Evolutionary conservation across 2,888 invertebrate genomes (phyloP), one percentile per base, ranked within the genome.

Genomic region (Ornithoptera alexandrae): DNA sequence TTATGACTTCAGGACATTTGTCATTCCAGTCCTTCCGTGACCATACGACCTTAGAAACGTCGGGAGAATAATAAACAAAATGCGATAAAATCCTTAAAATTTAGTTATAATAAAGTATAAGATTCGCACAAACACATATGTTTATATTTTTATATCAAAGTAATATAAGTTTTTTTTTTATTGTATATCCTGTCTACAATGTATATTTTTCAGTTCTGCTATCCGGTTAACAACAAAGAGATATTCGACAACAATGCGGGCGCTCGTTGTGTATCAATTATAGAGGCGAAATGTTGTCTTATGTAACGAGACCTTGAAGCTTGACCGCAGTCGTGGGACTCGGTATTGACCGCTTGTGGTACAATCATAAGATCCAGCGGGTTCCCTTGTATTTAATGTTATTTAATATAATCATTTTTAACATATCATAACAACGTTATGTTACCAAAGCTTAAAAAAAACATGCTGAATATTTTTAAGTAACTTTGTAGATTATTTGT

Each of bases 281-380:
- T 75, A 79, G 78, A 81, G 76, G 79, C 77, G 82, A 84, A 86
- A 84, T 86, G 84, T 80, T 86, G 76, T 78, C 80, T 92, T 92
- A 91, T 90, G 87, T 90, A 90, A 91, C 76, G 74, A 77, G 86
- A 88, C 92, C 91, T 92, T 92, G 91, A 77, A 75, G 83, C 88
- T 90, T 91, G 92, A 92, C 91, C 92, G 87, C 86, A 89, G 86
- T 91, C 89, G 89, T 89, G 89, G 86, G 82, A 76, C 75, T 77
- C 78, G 72, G 74, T 73, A 72, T 76, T 84, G 84, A 84, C 84
- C 84, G 81, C 77, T 81, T 67, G 76, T 83, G 85, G 85, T 77
- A 70, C 78, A 84, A 80, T 76, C 72, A 74, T 72, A 73, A 82
- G 83, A 80, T 78, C 74, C 61, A 78, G 85, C 84, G 84, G 73